Conservation (phyloP, 2,888 invertebrate genomes). For the Drosophila pseudotakahashii region DNA sequence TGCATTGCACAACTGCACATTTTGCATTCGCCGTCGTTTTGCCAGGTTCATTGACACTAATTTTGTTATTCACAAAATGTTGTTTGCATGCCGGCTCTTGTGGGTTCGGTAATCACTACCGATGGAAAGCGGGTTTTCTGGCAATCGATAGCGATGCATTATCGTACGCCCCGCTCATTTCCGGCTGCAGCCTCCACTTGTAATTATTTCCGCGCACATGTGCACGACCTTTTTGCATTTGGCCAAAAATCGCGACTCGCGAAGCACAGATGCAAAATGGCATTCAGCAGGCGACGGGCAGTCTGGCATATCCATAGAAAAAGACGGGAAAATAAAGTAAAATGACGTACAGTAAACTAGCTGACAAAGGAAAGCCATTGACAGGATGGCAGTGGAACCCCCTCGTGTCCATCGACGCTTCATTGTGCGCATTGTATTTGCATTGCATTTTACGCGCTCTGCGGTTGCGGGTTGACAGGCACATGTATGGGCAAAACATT, state of each 20-base stretch:
- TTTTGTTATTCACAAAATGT: conserved; percentile 11
- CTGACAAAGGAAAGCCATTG: conserved; percentile 32
- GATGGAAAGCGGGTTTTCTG: conserved; percentile 42
- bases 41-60: conserved; percentile 34
- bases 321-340: conserved; percentile 24
- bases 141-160: conserved; percentile 58
- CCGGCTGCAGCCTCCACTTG: conserved; percentile 38
- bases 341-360: conserved; percentile 25
- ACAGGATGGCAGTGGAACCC: conserved; percentile 16
- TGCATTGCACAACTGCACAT: conserved; percentile 14
- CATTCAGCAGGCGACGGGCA: conserved; percentile 33
- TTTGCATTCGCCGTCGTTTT: conserved; percentile 10
- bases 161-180: conserved; percentile 16
- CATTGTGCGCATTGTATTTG: conserved; percentile 37
- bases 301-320: conserved; percentile 37
- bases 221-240: conserved; percentile 32
- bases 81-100: conserved; percentile 3
- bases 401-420: conserved; percentile 24
- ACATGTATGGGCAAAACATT: background rate
- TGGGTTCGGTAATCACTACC: conserved; percentile 28
- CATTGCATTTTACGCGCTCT: conserved; percentile 51
- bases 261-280: background rate
- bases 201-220: conserved; percentile 45
- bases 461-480: conserved; percentile 46
- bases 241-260: conserved; percentile 22